phyloP scores from a whole-genome alignment of 1,140 invertebrate species.

The Sitophilus oryzae region DNA sequence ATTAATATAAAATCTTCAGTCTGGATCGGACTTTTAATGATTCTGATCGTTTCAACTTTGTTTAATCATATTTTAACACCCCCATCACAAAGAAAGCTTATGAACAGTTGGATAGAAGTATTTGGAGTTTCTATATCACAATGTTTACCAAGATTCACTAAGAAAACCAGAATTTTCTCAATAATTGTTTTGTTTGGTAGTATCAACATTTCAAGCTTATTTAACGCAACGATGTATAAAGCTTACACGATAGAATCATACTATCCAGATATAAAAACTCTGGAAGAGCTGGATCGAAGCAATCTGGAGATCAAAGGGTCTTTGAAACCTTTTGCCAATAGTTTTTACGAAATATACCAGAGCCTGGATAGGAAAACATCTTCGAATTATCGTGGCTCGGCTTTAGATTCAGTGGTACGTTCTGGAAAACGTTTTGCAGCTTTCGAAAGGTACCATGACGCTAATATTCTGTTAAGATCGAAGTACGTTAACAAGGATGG shows the following conservation, averaged over 20 bases:
- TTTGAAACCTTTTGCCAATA: conserved; percentile 10
- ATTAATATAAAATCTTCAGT: not conserved
- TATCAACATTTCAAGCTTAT: conserved; percentile 1
- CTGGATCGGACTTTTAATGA: not conserved
- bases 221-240: conserved; percentile 6
- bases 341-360: conserved; percentile 3
- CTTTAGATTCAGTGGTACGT: not conserved
- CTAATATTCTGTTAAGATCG: conserved; percentile 11
- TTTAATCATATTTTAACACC: not conserved
- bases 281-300: conserved; percentile 19
- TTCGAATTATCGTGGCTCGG: not conserved
- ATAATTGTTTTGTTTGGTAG: not conserved
- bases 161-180: conserved; percentile 5
- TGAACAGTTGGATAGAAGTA: not conserved
- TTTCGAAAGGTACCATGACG: conserved; percentile 22
- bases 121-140: not conserved
- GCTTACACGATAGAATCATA: conserved; percentile 4
- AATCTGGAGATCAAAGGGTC: conserved; percentile 20
- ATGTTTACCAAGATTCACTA: conserved; percentile 1
- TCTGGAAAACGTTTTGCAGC: conserved; percentile 16
- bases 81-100: not conserved
- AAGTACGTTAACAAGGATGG: conserved; percentile 13
- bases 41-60: not conserved
- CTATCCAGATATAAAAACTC: conserved; percentile 19
- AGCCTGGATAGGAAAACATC: conserved; percentile 7